A percentile compares a stretch with the other conserved stretches of the same genome.
Conservation (phyloP, 2,888 invertebrate species). For the Leptinotarsa juncta region DNA sequence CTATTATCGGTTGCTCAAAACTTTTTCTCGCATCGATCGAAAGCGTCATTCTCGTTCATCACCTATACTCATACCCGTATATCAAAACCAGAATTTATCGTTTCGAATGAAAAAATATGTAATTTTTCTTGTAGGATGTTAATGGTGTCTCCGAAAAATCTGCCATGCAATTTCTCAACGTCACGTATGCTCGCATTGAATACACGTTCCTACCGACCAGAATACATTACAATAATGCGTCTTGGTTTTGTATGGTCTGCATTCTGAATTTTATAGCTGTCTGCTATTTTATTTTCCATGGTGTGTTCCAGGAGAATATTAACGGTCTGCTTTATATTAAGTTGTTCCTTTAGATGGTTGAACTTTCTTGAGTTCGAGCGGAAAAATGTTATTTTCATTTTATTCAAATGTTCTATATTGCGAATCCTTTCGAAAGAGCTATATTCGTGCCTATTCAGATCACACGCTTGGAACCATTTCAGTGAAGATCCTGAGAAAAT, state of each 20-base stretch:
- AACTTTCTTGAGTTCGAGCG: slow-evolving; percentile 7
- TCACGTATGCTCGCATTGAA: slow-evolving; percentile 27
- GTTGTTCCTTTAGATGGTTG: slow-evolving; percentile 1
- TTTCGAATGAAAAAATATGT: slow-evolving; percentile 22
- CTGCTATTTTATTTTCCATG: slow-evolving; percentile 10
- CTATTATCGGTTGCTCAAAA: slow-evolving; percentile 5
- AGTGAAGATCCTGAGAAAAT: no score
- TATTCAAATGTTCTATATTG: slow-evolving; percentile 1
- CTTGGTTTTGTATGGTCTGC: slow-evolving; percentile 18
- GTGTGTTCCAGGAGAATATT: slow-evolving; percentile 1
- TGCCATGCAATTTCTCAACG: slow-evolving; percentile 21
- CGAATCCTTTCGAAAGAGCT: background rate
- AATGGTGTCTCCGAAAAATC: slow-evolving; percentile 29
- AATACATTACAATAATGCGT: slow-evolving; percentile 29
- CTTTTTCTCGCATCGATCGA: slow-evolving; percentile 16
- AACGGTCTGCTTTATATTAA: slow-evolving; percentile 9
- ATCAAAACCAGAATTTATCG: slow-evolving; percentile 23
- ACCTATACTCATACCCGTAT: slow-evolving; percentile 17
- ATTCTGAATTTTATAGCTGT: slow-evolving; percentile 17
- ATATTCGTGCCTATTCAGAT: no score
- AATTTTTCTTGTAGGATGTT: slow-evolving; percentile 26
- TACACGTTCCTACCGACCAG: slow-evolving; percentile 21
- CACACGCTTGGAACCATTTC: no score
- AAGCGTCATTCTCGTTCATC: slow-evolving; percentile 20
- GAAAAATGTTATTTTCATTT: background rate